Base-by-base conservation (phyloP, 2,113 vertebrate species). In the Stomatorhinus ivindoensis region DNA sequence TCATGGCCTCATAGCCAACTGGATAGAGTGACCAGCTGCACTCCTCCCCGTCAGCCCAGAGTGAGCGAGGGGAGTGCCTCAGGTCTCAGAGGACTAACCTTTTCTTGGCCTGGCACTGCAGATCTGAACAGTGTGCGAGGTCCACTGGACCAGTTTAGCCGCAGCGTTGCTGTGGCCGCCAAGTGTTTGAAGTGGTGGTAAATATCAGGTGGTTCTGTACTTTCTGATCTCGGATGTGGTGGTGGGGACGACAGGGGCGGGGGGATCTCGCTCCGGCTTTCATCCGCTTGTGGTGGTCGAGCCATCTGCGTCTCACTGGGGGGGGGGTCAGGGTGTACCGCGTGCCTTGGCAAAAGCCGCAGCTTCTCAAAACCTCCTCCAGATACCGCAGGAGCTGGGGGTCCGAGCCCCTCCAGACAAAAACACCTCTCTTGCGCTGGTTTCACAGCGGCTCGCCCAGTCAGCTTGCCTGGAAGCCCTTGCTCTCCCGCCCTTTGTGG, bases 361-460 rank as follows among this genome's bases (percentile, higher is more conserved):
- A 89, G 89, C 46, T 87, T 87, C 65, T 87, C n/a, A 51, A 87
- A 55, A n/a, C 27, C 47, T 51, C 35, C 47, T 73, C 61, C 35
- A 51, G 61, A 51, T 73, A 51, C 46, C 47, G 61, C 42, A 24
- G 11, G 4, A 35, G 46, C 47, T 24, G 82, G 44, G 83, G 69
- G 39, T 86, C 39, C 19, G 9, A 83, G 76, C 46, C 48, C 85
- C 69, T 50, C 35, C 27, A 42, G 35, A 65, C 89, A 86, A 89
- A 65, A n/a, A 17, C 46, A 46, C 31, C 47, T 24, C 47, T 55
- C 31, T 53, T 84, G 82, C 44, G 0, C 42, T 83, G 39, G 69
- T 55, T 88, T 35, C 69, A 82, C 31, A 86, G n/a, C 24, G 24
- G 39, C 47, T 39, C 21, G 5, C 48, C 50, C 65, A 19, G 35